These are phyloP conservation scores for Merluccius polli DNA, from an alignment of 2,797 vertebrate genomes.

Conservation along the genomic window DNA sequence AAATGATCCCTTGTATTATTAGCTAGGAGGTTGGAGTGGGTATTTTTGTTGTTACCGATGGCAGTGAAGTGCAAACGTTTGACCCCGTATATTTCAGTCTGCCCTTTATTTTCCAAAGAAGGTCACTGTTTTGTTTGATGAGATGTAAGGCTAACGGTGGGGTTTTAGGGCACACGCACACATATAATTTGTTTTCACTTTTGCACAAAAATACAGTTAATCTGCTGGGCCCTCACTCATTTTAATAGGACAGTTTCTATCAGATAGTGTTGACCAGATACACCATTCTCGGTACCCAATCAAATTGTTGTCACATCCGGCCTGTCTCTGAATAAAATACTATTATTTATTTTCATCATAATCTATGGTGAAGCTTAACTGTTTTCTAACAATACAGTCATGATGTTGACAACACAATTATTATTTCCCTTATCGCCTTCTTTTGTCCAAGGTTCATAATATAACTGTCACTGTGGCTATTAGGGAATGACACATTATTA, in stretches of 20 bases:
- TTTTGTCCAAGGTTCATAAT: constrained; percentile 64
- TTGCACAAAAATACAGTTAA: constrained; percentile 24
- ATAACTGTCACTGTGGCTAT: constrained; percentile 62
- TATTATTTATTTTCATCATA: constrained; percentile 26
- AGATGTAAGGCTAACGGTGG: background rate
- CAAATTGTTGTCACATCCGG: constrained; percentile 50
- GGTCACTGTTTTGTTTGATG: constrained; percentile 1
- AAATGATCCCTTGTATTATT: background rate
- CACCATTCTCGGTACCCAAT: constrained; percentile 33
- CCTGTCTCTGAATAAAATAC: constrained; percentile 24
- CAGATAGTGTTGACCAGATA: constrained; percentile 25
- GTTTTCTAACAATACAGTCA: constrained; percentile 34
- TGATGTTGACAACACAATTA: constrained; percentile 50
- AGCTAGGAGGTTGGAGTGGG: background rate
- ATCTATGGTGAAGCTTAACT: constrained; percentile 33
- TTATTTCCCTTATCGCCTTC: constrained; percentile 64
- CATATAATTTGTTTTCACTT: background rate
- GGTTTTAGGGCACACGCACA: constrained; percentile 4
- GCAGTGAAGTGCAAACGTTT: background rate
- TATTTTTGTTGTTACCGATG: constrained; percentile 6
- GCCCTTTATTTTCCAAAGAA: background rate
- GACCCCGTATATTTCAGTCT: constrained; percentile 1
- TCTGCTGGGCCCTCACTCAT: constrained; percentile 57
- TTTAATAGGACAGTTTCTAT: constrained; percentile 62
- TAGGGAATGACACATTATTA: constrained; percentile 57